Conservation (phyloP, 2,797 vertebrate genomes). For the Semaprochilodus insignis region DNA sequence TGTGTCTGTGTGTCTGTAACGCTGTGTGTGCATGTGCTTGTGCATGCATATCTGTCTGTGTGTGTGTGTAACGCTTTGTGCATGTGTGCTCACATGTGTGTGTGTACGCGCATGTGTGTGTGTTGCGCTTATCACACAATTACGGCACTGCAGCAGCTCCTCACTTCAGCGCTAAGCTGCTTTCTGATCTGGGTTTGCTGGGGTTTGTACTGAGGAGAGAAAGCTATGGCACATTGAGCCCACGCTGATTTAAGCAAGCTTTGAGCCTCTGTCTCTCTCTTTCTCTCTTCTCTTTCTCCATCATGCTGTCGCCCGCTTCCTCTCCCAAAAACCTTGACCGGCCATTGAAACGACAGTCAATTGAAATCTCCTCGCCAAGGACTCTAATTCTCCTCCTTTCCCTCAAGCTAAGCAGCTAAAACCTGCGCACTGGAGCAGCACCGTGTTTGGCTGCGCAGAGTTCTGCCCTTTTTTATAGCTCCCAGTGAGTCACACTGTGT, state of each 20-base stretch:
- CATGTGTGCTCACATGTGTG: background rate
- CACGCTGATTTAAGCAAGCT: conserved; percentile 24
- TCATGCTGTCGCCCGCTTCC: conserved; percentile 1
- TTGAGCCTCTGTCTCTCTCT: conserved; percentile 10
- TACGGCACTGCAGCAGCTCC: background rate
- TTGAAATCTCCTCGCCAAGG: conserved; percentile 25
- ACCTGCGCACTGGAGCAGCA: background rate
- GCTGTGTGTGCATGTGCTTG: background rate
- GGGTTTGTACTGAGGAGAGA: background rate
- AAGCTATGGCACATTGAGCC: background rate
- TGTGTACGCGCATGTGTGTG: background rate
- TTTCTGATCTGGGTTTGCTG: conserved; percentile 39
- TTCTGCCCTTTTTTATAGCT: too few relatives aligned
- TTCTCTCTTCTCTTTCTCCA: background rate
- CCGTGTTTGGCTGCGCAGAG: too few relatives aligned
- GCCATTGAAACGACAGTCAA: conserved; percentile 16
- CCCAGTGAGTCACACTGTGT: too few relatives aligned
- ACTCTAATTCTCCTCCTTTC: conserved; percentile 11
- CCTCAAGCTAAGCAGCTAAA: conserved; percentile 10
- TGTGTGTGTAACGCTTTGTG: too few relatives aligned
- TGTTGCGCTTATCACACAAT: background rate
- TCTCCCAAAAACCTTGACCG: conserved; percentile 21
- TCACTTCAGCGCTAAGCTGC: conserved; percentile 33
- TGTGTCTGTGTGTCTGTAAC: too few relatives aligned
- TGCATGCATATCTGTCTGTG: background rate